Conservation (phyloP, 53 echinoderm and acorn worm genomes). For the Holothuria leucospilota region DNA sequence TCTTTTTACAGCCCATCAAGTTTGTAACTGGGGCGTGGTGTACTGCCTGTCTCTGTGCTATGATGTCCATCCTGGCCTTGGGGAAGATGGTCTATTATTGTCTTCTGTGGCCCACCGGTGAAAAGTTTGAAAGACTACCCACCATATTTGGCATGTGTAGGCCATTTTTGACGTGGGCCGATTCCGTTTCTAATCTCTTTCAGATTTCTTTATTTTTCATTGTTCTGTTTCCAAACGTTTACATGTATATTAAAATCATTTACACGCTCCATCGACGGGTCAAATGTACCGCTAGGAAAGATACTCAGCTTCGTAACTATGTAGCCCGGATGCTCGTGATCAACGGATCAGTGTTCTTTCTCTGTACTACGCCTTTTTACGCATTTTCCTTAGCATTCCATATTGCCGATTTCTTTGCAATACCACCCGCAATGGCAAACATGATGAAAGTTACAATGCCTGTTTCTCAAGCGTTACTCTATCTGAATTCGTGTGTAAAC, state of each 20-base stretch:
- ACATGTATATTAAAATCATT: constrained; percentile 35
- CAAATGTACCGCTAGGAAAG: neutral
- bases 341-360: constrained; percentile 35
- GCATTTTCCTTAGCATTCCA: constrained; percentile 8
- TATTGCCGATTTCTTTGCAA: neutral
- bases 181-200: constrained; percentile 27
- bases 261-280: constrained; percentile 2
- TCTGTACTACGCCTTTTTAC: constrained; percentile 40
- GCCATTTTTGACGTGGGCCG: constrained; percentile 30
- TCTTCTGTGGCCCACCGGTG: constrained; percentile 8
- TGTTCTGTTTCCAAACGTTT: constrained; percentile 33
- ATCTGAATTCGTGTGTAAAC: constrained; percentile 39
- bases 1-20: constrained; percentile 24
- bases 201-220: constrained; percentile 26
- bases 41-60: constrained; percentile 11
- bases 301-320: constrained; percentile 33
- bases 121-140: constrained; percentile 1
- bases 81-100: constrained; percentile 5
- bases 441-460: neutral
- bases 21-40: constrained; percentile 34
- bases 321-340: constrained; percentile 41
- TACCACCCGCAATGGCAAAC: neutral
- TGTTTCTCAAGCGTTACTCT: constrained; percentile 2
- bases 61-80: constrained; percentile 1
- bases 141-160: neutral